Evolutionary conservation across 2,888 invertebrate genomes (phyloP), one percentile per base, ranked within the genome.

Genomic region (Drosophila diplacantha): DNA sequence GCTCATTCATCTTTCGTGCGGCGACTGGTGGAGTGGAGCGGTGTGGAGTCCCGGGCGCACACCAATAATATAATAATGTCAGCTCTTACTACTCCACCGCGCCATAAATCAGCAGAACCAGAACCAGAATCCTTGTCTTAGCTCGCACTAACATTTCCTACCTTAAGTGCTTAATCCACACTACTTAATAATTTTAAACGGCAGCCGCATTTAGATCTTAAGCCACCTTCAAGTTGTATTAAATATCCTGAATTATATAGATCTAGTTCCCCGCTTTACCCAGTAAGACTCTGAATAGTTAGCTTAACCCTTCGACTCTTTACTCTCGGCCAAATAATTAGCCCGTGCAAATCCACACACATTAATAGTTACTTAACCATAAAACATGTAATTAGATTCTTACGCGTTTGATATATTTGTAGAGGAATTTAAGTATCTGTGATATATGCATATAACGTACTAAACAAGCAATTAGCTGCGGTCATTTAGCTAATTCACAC

Each of bases 351-450:
- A 46, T 52, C 62, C 61, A 26, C 63, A 52, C 29, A 52, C 41
- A 41, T 41, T 14, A 61, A 49, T 59, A 60, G 32, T 50, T 62
- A 62, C 34, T 32, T 50, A 37, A 49, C 18, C 35, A 9, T 57
- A 38, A 34, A 58, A 16, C 22, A 18, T 60, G 44, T 60, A 59
- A 60, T 58, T 47, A 58, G 59, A 20, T 18, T 37, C 34, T 39
- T 18, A 51, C 35, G 43, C 43, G 62, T 62, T 50, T 62, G 26
- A 62, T 44, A 38, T 22, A 62, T 44, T 51, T 62, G 62, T 62
- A 62, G 63, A 44, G 43, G 44, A 62, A 43, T 61, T 61, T 61
- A 50, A 61, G 61, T 75, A 75, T 78, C 70, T 75, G 74, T 78
- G 74, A 78, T 75, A 74, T 64, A 75, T 68, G 47, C 51, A 58